Conservation (phyloP, 2,113 vertebrate species). For the Scytalopus superciliaris region DNA sequence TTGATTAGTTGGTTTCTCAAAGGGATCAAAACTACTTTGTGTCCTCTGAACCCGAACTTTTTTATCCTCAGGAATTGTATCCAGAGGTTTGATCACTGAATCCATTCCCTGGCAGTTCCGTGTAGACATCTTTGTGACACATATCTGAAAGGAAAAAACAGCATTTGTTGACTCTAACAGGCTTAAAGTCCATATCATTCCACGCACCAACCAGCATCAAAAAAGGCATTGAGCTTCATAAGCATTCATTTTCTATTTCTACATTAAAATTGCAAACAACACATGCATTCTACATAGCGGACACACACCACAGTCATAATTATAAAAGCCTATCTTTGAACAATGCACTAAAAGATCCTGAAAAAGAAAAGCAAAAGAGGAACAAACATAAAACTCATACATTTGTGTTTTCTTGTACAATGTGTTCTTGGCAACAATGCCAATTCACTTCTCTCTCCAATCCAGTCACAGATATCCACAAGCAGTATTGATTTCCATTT, state of each 20-base stretch:
- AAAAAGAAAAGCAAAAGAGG: background rate
- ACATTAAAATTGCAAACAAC: background rate
- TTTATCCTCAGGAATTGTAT: conserved; percentile 97
- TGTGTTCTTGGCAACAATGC: background rate
- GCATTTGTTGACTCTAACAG: background rate
- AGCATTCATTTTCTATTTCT: background rate
- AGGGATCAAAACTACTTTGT: conserved; percentile 92
- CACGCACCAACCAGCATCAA: background rate
- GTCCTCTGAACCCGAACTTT: conserved; percentile 95
- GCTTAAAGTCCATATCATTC: background rate
- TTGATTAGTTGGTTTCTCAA: conserved; percentile 92
- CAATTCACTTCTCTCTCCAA: background rate
- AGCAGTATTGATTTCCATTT: conserved; percentile 44
- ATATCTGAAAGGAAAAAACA: conserved; percentile 83
- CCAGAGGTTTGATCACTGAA: conserved; percentile 93
- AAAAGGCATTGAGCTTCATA: background rate
- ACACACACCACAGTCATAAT: background rate
- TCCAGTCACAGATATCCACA: background rate
- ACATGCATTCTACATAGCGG: background rate
- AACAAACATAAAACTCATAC: background rate
- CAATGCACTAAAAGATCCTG: background rate
- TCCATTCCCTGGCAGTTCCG: conserved; percentile 94
- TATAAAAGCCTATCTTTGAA: background rate
- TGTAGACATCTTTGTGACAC: conserved; percentile 99
- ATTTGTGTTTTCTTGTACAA: background rate